Conservation (phyloP, 23 tunicate species). For the Diplosoma virens region DNA sequence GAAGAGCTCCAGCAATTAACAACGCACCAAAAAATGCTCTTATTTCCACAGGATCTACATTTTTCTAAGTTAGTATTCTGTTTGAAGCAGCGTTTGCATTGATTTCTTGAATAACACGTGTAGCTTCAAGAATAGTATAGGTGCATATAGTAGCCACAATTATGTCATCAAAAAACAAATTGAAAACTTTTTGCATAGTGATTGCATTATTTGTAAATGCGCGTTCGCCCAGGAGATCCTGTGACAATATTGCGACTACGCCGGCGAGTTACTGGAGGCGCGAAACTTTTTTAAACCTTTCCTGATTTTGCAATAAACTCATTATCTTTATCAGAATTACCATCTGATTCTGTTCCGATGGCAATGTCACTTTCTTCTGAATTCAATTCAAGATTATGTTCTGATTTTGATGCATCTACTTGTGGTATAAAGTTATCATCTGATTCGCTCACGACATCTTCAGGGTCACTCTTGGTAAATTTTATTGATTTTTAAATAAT, state of each 20-base stretch:
- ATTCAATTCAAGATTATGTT: slow-evolving; percentile 3
- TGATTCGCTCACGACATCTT: slow-evolving; percentile 6
- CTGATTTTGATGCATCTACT: background rate
- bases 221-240: slow-evolving; percentile 19
- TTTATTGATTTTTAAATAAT: no score
- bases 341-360: background rate
- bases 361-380: slow-evolving; percentile 13
- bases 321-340: background rate
- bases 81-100: slow-evolving; percentile 1
- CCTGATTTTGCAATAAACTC: slow-evolving; percentile 26
- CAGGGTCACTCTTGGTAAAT: background rate
- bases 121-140: slow-evolving; percentile 11
- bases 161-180: background rate
- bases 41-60: slow-evolving; percentile 25
- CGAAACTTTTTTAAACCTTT: background rate
- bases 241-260: background rate
- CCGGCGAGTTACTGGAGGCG: slow-evolving; percentile 16
- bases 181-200: slow-evolving; percentile 13
- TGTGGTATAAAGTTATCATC: background rate
- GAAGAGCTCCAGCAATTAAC: slow-evolving; percentile 11
- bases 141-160: background rate
- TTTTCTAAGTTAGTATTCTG: background rate
- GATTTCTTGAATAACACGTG: background rate
- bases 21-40: slow-evolving; percentile 11
- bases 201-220: background rate